Base-by-base conservation (phyloP, 2,888 invertebrate species). In the Villa cingulata region DNA sequence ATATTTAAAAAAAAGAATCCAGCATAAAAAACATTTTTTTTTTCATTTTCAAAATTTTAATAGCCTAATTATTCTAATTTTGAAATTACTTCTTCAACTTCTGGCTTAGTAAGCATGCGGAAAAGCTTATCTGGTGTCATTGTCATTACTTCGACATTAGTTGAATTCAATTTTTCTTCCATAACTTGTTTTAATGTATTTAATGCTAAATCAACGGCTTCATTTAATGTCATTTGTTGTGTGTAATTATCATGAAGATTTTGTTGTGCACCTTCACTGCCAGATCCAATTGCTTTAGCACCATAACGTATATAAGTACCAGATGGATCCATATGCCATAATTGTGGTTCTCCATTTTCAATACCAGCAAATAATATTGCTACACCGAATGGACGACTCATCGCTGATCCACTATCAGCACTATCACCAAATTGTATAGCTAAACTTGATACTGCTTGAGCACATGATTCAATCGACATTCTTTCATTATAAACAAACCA, bases 381-480 rank as follows among this genome's bases (percentile, higher is more conserved):
- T 17, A 99, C 98, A 52, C 98, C 98, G 73, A 98, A 99, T 4
- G 98, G 98, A 51, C 98, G 79, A 47, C 95, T 95, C 88, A 90
- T 90, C 12, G 88, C 89, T 16, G 86, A 83, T 52, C 90, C 92
- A 57, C 90, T 92, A 68, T 95, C 92, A 63, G 96, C 95, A 55
- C 95, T 95, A 67, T 98, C 98, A 14, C 98, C 97, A 72, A 99
- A 99, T 64, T 95, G 92, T 62, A 98, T 91, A n/a, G 98, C 97
- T 58, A 98, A 72, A 69, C 97, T 96, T 38, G 97, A 96, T 2
- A 99, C 97, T 4, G 97, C 92, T 68, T 97, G 96, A 1, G 97
- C 95, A 57, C 96, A 92, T 9, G 95, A 96, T 70, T 98, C 98
- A 4, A 97, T 89, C 3, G 81, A 83, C 92, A 97, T 97, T 53